Percentiles rank a stretch among this genome's conserved stretches.
Evolutionary conservation across 2,797 vertebrate genomes (phyloP).

Genomic region (Zenarchopterus dispar): DNA sequence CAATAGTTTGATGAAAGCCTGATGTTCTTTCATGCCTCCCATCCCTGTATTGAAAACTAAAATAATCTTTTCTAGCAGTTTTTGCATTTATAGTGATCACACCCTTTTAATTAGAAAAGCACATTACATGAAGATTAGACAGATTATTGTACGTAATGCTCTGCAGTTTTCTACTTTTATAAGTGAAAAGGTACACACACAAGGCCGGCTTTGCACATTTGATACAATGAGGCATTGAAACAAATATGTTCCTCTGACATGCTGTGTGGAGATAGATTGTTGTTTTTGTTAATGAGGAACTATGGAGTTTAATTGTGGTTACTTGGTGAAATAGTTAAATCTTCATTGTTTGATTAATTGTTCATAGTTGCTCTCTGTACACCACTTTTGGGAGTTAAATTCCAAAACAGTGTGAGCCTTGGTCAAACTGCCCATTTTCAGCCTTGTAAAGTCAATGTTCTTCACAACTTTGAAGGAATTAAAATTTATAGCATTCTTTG

Average conservation of each 20-base stretch:
- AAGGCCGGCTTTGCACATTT: background rate
- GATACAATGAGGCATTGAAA: background rate
- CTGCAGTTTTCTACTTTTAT: conserved; percentile 10
- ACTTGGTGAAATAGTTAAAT: background rate
- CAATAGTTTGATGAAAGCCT: conserved; percentile 2
- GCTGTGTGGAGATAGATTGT: conserved; percentile 15
- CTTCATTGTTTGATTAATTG: background rate
- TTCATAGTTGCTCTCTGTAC: background rate
- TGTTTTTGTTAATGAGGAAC: background rate
- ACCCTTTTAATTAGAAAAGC: no score
- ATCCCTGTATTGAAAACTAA: conserved; percentile 8
- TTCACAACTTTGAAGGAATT: conserved; percentile 16
- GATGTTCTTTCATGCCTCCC: conserved; percentile 1
- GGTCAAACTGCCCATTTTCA: background rate
- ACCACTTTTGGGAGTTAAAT: background rate
- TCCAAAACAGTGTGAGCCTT: no score
- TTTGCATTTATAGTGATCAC: conserved; percentile 29
- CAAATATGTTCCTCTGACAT: background rate
- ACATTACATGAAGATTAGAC: conserved; percentile 32
- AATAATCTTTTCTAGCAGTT: conserved; percentile 5
- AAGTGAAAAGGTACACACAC: background rate
- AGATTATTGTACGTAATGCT: conserved; percentile 7
- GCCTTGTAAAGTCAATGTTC: conserved; percentile 16
- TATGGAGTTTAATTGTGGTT: background rate
- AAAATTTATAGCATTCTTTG: conserved; percentile 9